phyloP scores from a whole-genome alignment of 2,113 vertebrate genomes.

The Hystrix brachyura region DNA sequence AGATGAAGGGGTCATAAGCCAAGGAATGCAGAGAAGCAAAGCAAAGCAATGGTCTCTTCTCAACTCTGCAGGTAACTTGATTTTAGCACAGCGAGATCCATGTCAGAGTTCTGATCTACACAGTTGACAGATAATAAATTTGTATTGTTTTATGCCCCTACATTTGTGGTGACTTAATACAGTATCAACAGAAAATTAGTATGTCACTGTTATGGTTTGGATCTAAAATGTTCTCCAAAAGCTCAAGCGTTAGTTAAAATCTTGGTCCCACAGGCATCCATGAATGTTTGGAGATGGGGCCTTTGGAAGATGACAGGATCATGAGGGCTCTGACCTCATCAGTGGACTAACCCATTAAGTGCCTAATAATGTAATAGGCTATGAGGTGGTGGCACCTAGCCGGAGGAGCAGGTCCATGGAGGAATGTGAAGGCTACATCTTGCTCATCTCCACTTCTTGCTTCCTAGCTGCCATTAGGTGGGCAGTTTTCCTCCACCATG shows the following conservation, averaged over 20 bases:
- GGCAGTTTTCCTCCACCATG: not conserved
- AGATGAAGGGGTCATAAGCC: not conserved
- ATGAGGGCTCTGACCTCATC: not conserved
- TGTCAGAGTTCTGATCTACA: not conserved
- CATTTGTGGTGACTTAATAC: not conserved
- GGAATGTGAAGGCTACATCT: not conserved
- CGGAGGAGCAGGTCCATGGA: not conserved
- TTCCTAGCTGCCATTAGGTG: not conserved
- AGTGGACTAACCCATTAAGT: not conserved
- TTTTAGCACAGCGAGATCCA: not conserved
- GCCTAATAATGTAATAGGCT: not conserved
- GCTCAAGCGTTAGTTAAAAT: not conserved
- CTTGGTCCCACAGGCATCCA: not conserved
- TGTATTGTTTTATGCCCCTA: not conserved
- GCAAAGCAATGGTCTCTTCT: slow-evolving; percentile 3
- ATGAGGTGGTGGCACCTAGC: not conserved
- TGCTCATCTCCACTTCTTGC: not conserved
- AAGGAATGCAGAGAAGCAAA: not conserved
- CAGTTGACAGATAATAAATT: not conserved
- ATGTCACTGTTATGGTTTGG: not conserved
- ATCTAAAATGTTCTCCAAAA: not conserved
- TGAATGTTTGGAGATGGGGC: not conserved
- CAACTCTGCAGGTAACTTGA: not conserved
- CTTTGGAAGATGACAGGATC: not conserved
- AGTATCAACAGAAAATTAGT: not conserved